phyloP scores from a whole-genome alignment of 1,140 invertebrate genomes.

The Gryllus bimaculatus region DNA sequence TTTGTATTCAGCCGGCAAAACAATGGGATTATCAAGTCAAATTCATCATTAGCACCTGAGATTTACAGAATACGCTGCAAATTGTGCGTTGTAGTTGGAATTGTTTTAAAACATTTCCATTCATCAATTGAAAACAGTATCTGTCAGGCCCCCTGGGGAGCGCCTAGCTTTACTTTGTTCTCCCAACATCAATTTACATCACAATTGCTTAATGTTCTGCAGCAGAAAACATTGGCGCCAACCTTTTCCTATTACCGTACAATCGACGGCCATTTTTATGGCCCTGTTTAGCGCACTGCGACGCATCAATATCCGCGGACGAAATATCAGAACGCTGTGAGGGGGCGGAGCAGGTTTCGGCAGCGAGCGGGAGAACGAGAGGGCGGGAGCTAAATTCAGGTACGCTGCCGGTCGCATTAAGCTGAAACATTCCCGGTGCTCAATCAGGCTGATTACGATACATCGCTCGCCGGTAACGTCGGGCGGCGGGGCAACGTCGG shows the following conservation, averaged over 20 bases:
- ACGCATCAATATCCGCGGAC: no score
- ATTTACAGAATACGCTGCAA: background rate
- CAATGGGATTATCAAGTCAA: background rate
- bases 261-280: background rate
- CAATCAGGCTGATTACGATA: background rate
- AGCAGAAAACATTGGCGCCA: background rate
- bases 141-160: background rate
- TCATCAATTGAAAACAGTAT: background rate
- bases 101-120: background rate
- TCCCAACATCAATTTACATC: background rate
- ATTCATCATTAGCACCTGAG: slow-evolving; percentile 4
- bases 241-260: background rate
- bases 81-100: background rate
- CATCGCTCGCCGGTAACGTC: background rate
- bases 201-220: slow-evolving; percentile 1
- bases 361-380: background rate
- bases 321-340: no score
- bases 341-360: background rate
- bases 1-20: background rate
- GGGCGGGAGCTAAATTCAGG: background rate
- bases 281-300: no score
- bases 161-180: background rate
- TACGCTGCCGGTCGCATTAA: background rate
- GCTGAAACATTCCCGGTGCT: background rate
- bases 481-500: background rate